phyloP scores from a whole-genome alignment of 2,113 vertebrate species.

The Hyaena hyaena region DNA sequence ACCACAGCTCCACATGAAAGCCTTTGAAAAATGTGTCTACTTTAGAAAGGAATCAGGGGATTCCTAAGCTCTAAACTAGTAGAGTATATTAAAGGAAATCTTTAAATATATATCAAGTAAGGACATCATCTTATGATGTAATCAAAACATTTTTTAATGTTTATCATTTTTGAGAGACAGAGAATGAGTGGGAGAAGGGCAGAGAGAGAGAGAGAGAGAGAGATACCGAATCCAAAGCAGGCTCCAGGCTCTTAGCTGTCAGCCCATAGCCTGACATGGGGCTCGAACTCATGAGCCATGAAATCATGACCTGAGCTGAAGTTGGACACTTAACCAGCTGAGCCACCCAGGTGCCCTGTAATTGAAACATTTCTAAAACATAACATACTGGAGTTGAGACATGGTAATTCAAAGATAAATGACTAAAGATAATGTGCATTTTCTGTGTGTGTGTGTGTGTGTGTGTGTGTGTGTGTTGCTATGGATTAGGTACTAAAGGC shows the following conservation, averaged over 20 bases:
- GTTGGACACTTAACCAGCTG: too few relatives aligned
- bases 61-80: neutral
- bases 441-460: neutral
- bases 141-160: neutral
- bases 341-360: neutral
- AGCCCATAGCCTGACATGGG: too few relatives aligned
- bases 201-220: too few relatives aligned
- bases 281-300: too few relatives aligned
- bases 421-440: neutral
- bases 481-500: neutral
- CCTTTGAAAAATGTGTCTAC: neutral
- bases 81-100: neutral
- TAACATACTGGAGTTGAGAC: neutral
- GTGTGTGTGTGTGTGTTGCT: neutral
- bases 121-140: neutral
- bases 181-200: too few relatives aligned
- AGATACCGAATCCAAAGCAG: too few relatives aligned
- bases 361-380: constrained; percentile 20
- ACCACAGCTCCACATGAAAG: neutral
- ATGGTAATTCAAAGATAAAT: constrained; percentile 8
- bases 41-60: neutral
- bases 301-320: too few relatives aligned
- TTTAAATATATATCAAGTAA: neutral
- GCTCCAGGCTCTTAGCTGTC: too few relatives aligned
- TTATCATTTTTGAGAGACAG: too few relatives aligned